phyloP scores from a whole-genome alignment of 2,797 vertebrate genomes.

The Babyrousa celebensis region DNA sequence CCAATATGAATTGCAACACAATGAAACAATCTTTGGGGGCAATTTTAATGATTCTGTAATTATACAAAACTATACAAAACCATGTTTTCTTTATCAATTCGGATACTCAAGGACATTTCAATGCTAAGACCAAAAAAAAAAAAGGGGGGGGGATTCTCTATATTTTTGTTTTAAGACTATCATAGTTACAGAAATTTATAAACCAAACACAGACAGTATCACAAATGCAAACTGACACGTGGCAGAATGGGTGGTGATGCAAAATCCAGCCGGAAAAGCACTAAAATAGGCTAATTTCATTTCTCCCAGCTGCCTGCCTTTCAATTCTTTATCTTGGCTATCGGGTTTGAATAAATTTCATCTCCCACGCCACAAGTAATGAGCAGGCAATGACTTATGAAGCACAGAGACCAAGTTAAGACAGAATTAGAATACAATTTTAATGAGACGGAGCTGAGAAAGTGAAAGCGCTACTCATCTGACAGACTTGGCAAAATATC shows the following conservation, averaged over 20 bases:
- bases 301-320: slow-evolving; percentile 91
- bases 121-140: slow-evolving; percentile 73
- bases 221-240: slow-evolving; percentile 89
- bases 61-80: slow-evolving; percentile 82
- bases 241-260: slow-evolving; percentile 85
- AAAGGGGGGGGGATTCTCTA: slow-evolving; percentile 4
- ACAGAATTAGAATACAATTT: slow-evolving; percentile 93
- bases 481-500: slow-evolving; percentile 93
- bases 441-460: slow-evolving; percentile 92
- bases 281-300: slow-evolving; percentile 92
- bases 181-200: slow-evolving; percentile 80
- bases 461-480: slow-evolving; percentile 91
- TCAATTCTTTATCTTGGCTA: slow-evolving; percentile 92
- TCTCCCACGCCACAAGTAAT: slow-evolving; percentile 92
- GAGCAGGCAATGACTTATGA: slow-evolving; percentile 93
- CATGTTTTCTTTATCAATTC: slow-evolving; percentile 83
- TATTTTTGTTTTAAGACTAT: slow-evolving; percentile 85
- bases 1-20: slow-evolving; percentile 81
- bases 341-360: slow-evolving; percentile 93
- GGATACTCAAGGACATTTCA: slow-evolving; percentile 81
- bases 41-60: slow-evolving; percentile 87
- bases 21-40: slow-evolving; percentile 84
- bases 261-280: slow-evolving; percentile 88
- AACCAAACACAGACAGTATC: slow-evolving; percentile 88
- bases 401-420: slow-evolving; percentile 91